Evolutionary conservation across 2,888 invertebrate species (phyloP).

Genomic region (Teleogryllus oceanicus): DNA sequence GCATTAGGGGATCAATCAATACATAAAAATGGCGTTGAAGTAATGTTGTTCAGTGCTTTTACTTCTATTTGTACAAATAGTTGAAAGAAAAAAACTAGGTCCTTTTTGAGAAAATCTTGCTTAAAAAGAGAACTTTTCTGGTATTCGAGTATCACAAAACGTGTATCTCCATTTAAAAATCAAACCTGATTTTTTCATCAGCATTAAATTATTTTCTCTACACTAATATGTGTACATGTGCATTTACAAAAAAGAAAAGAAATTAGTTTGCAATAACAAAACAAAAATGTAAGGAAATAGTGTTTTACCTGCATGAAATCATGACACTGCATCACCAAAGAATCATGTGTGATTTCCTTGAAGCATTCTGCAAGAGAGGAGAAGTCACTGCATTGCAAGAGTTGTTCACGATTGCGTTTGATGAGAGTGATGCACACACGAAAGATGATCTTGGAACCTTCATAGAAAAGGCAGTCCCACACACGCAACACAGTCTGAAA

Average conservation of each 20-base stretch:
- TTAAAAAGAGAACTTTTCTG: no score
- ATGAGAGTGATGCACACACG: conserved; percentile 83
- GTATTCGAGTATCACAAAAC: no score
- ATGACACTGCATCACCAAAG: conserved; percentile 79
- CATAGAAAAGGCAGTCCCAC: conserved; percentile 94
- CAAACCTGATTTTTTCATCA: no score
- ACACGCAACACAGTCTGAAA: conserved; percentile 80
- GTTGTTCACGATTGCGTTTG: conserved; percentile 63
- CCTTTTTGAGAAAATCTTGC: no score
- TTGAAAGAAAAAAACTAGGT: no score
- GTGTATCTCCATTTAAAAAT: no score
- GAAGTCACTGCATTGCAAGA: conserved; percentile 77
- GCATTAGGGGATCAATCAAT: no score
- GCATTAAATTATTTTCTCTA: no score
- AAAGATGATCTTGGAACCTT: conserved; percentile 90
- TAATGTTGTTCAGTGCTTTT: no score
- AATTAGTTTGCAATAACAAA: neutral
- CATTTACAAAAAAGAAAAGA: no score
- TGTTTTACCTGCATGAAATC: conserved; percentile 75
- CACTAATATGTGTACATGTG: neutral
- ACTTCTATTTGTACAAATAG: no score
- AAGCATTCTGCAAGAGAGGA: conserved; percentile 77
- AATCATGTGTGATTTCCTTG: conserved; percentile 74
- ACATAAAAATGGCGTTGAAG: no score
- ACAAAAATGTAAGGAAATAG: neutral